phyloP scores from a whole-genome alignment of 1,140 invertebrate species.

The Nymphalis io region DNA sequence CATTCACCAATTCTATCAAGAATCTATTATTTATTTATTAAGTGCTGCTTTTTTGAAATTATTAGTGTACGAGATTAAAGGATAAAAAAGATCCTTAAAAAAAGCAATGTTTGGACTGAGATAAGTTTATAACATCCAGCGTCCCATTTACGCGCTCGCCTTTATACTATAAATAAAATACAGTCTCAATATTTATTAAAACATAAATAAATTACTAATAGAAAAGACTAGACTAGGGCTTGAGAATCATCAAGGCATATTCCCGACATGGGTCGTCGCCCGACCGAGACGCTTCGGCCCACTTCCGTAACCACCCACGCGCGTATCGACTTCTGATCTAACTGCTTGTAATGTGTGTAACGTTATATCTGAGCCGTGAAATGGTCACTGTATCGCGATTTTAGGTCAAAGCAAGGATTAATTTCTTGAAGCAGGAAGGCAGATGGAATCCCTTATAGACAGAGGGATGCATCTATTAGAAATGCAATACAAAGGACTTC shows the following conservation, averaged over 20 bases:
- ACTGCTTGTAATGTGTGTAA: constrained; percentile 62
- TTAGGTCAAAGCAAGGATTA: not conserved
- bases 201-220: not conserved
- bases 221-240: constrained; percentile 10
- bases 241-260: not conserved
- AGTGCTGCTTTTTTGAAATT: too few relatives aligned
- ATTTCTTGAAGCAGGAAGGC: not conserved
- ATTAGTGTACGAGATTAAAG: too few relatives aligned
- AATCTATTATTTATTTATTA: too few relatives aligned
- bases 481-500: too few relatives aligned
- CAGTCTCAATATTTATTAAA: not conserved
- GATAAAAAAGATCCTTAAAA: too few relatives aligned
- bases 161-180: not conserved
- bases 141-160: not conserved
- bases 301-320: constrained; percentile 25
- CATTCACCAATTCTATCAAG: too few relatives aligned
- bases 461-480: too few relatives aligned
- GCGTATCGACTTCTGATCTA: constrained; percentile 47
- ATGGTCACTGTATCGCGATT: constrained; percentile 22
- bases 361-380: constrained; percentile 41
- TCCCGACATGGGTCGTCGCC: constrained; percentile 27
- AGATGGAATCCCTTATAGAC: not conserved
- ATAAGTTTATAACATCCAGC: not conserved
- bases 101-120: too few relatives aligned
- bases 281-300: constrained; percentile 22